These are phyloP conservation scores for Argyresthia albistria DNA, from an alignment of 2,888 invertebrate genomes.

Conservation along the genomic window DNA sequence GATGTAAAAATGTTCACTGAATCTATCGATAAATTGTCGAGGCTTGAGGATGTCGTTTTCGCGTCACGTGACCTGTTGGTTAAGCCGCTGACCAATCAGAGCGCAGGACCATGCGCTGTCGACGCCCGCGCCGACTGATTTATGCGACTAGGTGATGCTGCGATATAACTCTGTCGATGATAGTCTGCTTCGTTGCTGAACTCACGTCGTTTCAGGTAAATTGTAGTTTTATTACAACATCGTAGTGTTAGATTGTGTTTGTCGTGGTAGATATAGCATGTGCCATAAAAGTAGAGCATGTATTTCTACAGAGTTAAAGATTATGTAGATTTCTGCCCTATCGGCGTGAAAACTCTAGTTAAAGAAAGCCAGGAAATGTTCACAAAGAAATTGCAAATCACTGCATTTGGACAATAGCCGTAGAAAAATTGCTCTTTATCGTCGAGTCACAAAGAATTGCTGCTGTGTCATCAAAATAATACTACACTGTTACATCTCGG, in stretches of 20 bases:
- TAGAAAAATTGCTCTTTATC: not conserved
- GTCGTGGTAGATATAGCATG: no score
- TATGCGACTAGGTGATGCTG: constrained; percentile 54
- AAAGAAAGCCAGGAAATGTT: not conserved
- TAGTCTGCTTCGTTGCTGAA: constrained; percentile 69
- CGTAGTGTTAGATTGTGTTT: no score
- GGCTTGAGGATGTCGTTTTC: not conserved
- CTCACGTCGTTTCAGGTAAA: constrained; percentile 68
- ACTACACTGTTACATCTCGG: no score
- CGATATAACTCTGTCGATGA: constrained; percentile 65
- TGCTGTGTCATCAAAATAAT: no score
- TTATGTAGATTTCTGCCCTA: no score
- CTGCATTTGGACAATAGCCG: not conserved
- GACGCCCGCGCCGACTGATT: constrained; percentile 59
- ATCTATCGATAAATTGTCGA: constrained; percentile 7
- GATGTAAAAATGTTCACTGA: constrained; percentile 27
- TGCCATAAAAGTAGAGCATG: no score
- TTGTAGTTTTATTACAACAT: constrained; percentile 11
- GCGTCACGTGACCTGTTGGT: constrained; percentile 23
- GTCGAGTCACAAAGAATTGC: no score
- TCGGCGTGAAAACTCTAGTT: not conserved
- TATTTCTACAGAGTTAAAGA: no score
- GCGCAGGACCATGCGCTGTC: constrained; percentile 45
- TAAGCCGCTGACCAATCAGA: constrained; percentile 4
- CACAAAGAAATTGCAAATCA: not conserved